Base-by-base conservation (phyloP, 2,888 invertebrate species). In the Drosophila bunnanda region DNA sequence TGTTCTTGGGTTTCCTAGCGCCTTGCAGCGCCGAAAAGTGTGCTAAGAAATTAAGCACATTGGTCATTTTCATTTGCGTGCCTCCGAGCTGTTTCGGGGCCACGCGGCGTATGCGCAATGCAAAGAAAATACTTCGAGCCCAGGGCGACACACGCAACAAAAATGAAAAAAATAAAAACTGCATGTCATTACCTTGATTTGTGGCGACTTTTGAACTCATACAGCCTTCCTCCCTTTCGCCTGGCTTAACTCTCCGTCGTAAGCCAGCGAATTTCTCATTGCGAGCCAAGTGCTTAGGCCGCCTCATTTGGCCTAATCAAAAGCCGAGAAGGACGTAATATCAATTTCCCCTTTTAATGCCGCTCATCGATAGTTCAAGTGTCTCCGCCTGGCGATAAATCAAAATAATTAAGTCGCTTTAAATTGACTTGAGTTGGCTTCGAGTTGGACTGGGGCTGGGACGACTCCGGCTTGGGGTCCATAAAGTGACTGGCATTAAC, bases 171-270 rank as follows among this genome's bases (percentile, higher is more conserved):
- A 78, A 25, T 25, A 25, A 25, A 76, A 89, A 81, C 70, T 87
- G 89, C 79, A 78, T 75, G 88, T 87, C 84, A 85, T 89, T 85
- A 81, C 84, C 88, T 87, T 89, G 84, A 81, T 81, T 87, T 77
- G 67, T 74, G 61, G 53, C 58, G 52, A 70, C 66, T 65, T 59
- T 44, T 44, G 57, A 56, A 17, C 34, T 39, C 34, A 50, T 50
- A 15, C 2, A 34, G 22, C 50, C 32, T 32, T 12, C 9, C n/a
- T 20, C 15, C 20, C 6, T 9, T 48, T n/a, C n/a, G 2, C 17
- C 32, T 13, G 43, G 39, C 43, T 13, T 38, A n/a, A 46, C 46
- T 61, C 17, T 32, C 55, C 41, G 46, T 28, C 58, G 41, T 58
- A 67, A 71, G 71, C 62, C 68, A 54, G 39, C 52, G 41, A 60